Evolutionary conservation across 2,113 vertebrate species (phyloP).

Genomic region (Microtus pennsylvanicus): DNA sequence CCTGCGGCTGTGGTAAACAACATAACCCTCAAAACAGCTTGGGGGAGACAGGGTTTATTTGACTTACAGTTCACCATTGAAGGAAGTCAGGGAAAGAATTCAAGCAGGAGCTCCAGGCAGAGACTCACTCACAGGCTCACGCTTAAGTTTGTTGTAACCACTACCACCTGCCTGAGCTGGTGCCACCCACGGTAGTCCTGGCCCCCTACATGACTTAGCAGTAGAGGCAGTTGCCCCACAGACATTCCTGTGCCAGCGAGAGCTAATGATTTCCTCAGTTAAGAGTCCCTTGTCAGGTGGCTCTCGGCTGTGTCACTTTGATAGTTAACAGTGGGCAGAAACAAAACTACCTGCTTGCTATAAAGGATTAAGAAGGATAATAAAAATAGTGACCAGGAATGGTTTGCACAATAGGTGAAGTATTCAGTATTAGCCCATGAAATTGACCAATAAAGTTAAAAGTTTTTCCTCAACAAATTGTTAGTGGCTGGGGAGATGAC

Average conservation of each 20-base stretch:
- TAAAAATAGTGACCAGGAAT: neutral
- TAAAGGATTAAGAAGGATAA: slow-evolving; percentile 15
- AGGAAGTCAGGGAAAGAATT: neutral
- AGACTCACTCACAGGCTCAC: too few species aligned
- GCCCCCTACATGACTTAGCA: neutral
- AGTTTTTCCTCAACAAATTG: neutral
- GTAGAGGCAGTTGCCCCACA: neutral
- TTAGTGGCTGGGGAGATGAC: neutral
- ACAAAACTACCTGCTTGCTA: neutral
- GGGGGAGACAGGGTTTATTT: neutral
- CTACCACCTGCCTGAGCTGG: neutral
- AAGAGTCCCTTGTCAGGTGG: neutral
- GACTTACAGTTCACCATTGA: neutral
- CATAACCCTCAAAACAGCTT: neutral
- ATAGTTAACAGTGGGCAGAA: neutral
- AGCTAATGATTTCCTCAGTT: too few species aligned
- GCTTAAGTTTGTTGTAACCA: neutral
- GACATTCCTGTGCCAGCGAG: neutral
- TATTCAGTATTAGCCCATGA: neutral
- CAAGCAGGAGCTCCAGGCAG: neutral
- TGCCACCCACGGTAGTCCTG: neutral
- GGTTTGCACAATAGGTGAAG: neutral
- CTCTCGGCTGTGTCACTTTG: too few species aligned
- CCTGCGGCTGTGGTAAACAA: neutral
- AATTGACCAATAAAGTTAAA: neutral